Base-by-base conservation (phyloP, 2,113 vertebrate genomes). In the Megaleporinus macrocephalus region DNA sequence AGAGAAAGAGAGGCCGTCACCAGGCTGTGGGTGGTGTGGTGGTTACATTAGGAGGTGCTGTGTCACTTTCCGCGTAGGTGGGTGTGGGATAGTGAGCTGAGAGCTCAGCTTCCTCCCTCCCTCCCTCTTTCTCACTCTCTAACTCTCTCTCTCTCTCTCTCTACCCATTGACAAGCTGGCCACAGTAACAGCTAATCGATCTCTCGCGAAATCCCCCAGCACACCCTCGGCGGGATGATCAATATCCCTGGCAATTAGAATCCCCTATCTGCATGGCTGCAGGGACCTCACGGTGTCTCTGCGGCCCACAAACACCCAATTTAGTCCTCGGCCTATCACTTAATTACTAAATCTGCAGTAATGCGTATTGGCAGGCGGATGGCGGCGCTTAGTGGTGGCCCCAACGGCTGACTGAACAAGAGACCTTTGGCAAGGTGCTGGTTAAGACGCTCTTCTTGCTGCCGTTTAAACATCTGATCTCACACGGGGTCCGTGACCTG, bases 161-260 rank as follows among this genome's bases (percentile, higher is more conserved):
- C 29, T 57, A 55, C 13, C 87, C 87, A 92, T 91, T 92, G 93
- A 93, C 90, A 88, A 92, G 89, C 74, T 72, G 89, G 88, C 91
- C 88, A 89, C 87, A 87, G 92, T 92, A 94, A 94, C 93, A 94
- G 94, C 90, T 93, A 95, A 95, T 95, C 95, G 87, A 95, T 95
- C 87, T 87, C 88, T 86, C 27, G 88, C 84, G 87, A 94, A 93
- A 92, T 94, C 91, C 93, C 92, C 69, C 73, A 70, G 86, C 91
- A 83, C 85, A 89, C 89, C 90, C 89, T 91, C 61, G 70, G 90
- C 78, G 68, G 87, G 81, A 85, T 93, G 91, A 95, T 95, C 95
- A 93, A 95, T 95, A 94, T 92, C 89, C 90, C 89, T 86, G 92
- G 93, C 95, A 95, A 95, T 95, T 95, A 95, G 91, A 94, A 95